phyloP scores from a whole-genome alignment of 2,797 vertebrate genomes.

The Typhlichthys eigenmanni region DNA sequence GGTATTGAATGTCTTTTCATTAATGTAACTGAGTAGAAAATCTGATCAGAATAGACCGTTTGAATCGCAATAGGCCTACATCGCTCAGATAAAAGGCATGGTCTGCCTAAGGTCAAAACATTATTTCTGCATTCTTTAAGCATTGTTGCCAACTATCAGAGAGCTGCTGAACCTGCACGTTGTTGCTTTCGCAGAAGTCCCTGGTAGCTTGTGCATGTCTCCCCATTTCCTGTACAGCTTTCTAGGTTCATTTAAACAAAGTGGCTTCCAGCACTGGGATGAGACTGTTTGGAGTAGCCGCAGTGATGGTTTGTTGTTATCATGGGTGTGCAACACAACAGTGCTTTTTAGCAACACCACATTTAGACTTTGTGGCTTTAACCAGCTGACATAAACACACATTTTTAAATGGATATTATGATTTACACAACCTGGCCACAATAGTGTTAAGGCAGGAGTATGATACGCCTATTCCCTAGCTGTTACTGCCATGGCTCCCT shows the following conservation, averaged over 20 bases:
- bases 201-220: slow-evolving; percentile 45
- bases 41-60: slow-evolving; percentile 17
- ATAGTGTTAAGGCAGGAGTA: background rate
- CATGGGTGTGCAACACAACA: no score
- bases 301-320: background rate
- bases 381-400: no score
- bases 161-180: slow-evolving; percentile 75
- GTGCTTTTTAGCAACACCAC: no score
- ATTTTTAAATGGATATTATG: no score
- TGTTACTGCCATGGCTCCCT: background rate
- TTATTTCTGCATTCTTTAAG: slow-evolving; percentile 48
- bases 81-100: no score
- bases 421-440: no score
- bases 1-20: background rate
- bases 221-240: slow-evolving; percentile 37
- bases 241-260: slow-evolving; percentile 47
- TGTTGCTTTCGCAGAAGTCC: slow-evolving; percentile 36
- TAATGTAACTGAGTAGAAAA: background rate
- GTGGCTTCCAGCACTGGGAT: slow-evolving; percentile 24
- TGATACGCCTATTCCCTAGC: background rate
- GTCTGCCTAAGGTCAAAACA: background rate
- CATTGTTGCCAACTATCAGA: slow-evolving; percentile 56
- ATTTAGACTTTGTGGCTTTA: no score
- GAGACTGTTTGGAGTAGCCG: slow-evolving; percentile 3
- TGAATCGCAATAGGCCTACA: no score